Conservation (phyloP, 1,140 invertebrate genomes). For the Pomacea maculata region DNA sequence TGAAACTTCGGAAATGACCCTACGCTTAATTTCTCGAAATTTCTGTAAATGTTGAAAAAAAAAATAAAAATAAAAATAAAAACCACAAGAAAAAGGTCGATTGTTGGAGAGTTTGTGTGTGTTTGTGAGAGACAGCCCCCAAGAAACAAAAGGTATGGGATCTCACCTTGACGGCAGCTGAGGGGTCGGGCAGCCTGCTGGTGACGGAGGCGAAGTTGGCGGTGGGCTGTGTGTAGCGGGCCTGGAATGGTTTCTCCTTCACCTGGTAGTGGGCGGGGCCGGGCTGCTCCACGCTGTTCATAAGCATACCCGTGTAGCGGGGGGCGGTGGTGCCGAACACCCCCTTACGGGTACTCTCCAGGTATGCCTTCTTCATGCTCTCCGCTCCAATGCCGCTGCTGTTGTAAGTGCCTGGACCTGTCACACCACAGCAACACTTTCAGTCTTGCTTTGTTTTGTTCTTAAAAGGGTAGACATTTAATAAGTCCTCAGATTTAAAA, state of each 20-base stretch:
- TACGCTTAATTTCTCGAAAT: neutral
- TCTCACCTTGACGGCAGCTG: slow-evolving; percentile 2
- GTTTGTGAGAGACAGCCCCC: neutral
- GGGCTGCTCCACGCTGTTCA: slow-evolving; percentile 50
- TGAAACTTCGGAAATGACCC: neutral
- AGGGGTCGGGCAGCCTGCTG: slow-evolving; percentile 37
- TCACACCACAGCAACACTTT: too few relatives aligned
- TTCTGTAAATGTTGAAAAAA: neutral
- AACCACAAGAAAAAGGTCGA: too few relatives aligned
- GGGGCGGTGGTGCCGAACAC: slow-evolving; percentile 60
- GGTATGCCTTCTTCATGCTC: slow-evolving; percentile 62
- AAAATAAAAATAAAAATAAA: neutral
- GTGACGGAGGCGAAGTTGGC: slow-evolving; percentile 61
- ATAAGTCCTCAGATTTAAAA: too few relatives aligned
- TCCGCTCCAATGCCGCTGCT: slow-evolving; percentile 63
- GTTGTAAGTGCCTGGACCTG: slow-evolving; percentile 64
- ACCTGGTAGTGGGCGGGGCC: slow-evolving; percentile 58
- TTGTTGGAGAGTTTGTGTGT: neutral
- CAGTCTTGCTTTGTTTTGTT: too few relatives aligned
- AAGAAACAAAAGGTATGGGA: neutral
- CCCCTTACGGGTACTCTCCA: slow-evolving; percentile 58
- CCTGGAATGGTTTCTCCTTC: slow-evolving; percentile 49
- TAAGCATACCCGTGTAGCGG: slow-evolving; percentile 42
- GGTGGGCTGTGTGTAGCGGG: slow-evolving; percentile 45
- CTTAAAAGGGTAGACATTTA: too few relatives aligned